phyloP scores from a whole-genome alignment of 2,797 vertebrate species.

The Eptatretus atami region DNA sequence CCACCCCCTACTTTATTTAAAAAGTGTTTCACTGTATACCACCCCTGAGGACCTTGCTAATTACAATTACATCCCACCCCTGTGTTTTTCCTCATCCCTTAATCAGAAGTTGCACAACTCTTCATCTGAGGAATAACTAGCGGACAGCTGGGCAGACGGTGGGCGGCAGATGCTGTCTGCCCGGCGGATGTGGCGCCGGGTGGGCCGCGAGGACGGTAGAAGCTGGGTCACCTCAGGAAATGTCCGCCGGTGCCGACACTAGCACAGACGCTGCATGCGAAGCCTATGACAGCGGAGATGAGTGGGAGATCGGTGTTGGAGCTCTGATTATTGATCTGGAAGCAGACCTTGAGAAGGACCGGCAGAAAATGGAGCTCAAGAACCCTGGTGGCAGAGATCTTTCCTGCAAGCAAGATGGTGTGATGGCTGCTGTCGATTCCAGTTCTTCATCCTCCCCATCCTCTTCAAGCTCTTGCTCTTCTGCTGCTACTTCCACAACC shows the following conservation, averaged over 20 bases:
- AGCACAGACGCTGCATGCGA: constrained; percentile 16
- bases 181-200: constrained; percentile 2
- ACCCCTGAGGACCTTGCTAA: too few relatives aligned
- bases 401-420: too few relatives aligned
- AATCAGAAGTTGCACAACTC: too few relatives aligned
- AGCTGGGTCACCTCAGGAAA: background rate
- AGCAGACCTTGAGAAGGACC: constrained; percentile 97
- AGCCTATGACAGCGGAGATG: constrained; percentile 98
- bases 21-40: too few relatives aligned
- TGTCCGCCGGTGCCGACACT: constrained; percentile 4
- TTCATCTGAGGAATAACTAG: too few relatives aligned
- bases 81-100: too few relatives aligned
- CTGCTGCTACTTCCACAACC: too few relatives aligned
- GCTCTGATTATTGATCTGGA: constrained; percentile 99
- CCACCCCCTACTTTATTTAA: too few relatives aligned
- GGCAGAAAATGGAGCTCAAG: constrained; percentile 93
- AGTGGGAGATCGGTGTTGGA: constrained; percentile 99
- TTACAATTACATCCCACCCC: too few relatives aligned
- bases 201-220: background rate
- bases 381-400: constrained; percentile 50
- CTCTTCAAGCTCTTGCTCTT: too few relatives aligned
- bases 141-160: background rate
- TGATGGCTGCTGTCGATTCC: too few relatives aligned
- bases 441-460: too few relatives aligned
- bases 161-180: constrained; percentile 4